Evolutionary conservation across 2,797 vertebrate genomes (phyloP).

Genomic region (Poecile montanus): DNA sequence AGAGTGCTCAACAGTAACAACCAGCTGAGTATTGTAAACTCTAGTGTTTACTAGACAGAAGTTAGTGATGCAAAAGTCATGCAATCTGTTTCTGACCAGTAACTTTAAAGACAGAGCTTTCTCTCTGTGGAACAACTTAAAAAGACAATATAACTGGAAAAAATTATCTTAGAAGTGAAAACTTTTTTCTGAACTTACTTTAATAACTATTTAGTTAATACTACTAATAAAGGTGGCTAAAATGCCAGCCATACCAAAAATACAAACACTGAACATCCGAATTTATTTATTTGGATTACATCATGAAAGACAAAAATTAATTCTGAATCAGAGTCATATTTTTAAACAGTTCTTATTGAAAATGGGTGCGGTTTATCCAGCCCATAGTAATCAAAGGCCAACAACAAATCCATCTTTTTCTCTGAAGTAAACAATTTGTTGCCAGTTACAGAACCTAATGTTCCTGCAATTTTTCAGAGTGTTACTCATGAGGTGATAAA

Average conservation of each 20-base stretch:
- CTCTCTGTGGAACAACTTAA: not conserved
- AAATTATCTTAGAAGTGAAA: not conserved
- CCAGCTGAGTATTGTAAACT: not conserved
- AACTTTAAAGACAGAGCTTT: not conserved
- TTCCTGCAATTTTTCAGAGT: not conserved
- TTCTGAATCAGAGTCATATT: not conserved
- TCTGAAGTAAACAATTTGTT: not conserved
- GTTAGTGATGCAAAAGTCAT: not conserved
- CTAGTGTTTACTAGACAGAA: not conserved
- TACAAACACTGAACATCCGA: not conserved
- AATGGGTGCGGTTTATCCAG: not conserved
- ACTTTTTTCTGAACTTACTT: not conserved
- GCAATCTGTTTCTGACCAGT: not conserved
- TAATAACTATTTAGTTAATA: not conserved
- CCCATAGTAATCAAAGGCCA: not conserved
- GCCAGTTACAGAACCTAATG: not conserved
- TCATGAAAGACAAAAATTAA: not conserved
- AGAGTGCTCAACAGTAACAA: not conserved
- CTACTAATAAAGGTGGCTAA: not conserved
- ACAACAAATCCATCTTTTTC: not conserved
- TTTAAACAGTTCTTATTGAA: not conserved
- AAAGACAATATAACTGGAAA: not conserved
- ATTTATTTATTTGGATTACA: not conserved
- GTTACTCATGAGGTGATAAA: not conserved
- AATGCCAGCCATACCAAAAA: not conserved